Evolutionary conservation across 2,797 vertebrate genomes (phyloP).

Genomic region (Malacoctenus gilli): DNA sequence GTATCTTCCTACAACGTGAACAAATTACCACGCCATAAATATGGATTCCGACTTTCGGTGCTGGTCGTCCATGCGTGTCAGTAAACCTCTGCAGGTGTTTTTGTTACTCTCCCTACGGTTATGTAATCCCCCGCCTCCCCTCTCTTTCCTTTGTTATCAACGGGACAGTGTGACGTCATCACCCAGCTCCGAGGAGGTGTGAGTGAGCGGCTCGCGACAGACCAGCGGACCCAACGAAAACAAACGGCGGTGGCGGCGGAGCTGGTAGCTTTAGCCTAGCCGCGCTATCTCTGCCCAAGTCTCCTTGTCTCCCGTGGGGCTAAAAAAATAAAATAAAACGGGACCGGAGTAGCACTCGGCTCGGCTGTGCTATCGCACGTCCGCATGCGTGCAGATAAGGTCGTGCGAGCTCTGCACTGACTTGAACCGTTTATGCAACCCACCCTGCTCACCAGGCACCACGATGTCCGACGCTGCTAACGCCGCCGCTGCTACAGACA

Average conservation of each 20-base stretch:
- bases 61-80: background rate
- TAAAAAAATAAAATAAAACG: no score
- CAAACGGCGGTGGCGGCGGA: constrained; percentile 19
- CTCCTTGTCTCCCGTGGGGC: no score
- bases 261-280: constrained; percentile 13
- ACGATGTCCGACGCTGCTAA: constrained; percentile 78
- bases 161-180: constrained; percentile 64
- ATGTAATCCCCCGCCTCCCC: constrained; percentile 38
- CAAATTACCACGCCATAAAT: background rate
- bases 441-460: constrained; percentile 49
- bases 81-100: background rate
- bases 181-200: constrained; percentile 43
- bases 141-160: constrained; percentile 38
- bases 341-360: constrained; percentile 4
- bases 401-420: constrained; percentile 53
- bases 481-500: constrained; percentile 64
- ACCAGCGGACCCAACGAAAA: constrained; percentile 39
- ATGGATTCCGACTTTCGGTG: background rate
- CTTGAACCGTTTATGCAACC: constrained; percentile 60
- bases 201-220: constrained; percentile 45
- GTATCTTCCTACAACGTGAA: constrained; percentile 1
- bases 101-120: constrained; percentile 17
- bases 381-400: constrained; percentile 65
- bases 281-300: background rate
- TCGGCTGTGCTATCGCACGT: constrained; percentile 41